Base-by-base conservation (phyloP, 1,140 invertebrate genomes). In the Bicyclus anynana region DNA sequence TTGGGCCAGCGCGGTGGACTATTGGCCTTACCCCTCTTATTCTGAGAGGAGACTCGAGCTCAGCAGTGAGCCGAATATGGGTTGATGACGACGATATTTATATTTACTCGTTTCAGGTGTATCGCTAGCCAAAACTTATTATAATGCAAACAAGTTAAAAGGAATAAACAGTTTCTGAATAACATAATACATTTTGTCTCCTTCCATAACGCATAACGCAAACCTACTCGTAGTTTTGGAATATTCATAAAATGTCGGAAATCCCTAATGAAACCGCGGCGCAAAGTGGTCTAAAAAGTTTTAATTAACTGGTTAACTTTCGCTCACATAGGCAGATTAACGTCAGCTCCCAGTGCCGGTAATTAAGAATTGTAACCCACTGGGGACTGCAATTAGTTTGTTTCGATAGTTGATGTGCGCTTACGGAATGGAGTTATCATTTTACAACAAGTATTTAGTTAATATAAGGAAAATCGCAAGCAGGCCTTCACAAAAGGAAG, bases 241-340 rank as follows among this genome's bases (percentile, higher is more conserved):
- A 33, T 33, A 10, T 33, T 17, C 37, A 40, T 40, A 40, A 40
- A 40, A 40, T 33, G 7, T 33, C 37, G 12, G 37, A 16, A 40
- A 16, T 40, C 37, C 37, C 37, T 40, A 40, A 40, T 40, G 37
- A 40, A 40, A 17, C 14, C 14, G 6, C 13, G 13, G 37, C 37
- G 37, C 16, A 17, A 40, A 40, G 37, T 40, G 37, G 37, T 40
- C 37, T 40, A 40, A 40, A 40, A 40, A 40, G 37, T 40, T 40
- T 40, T 40, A 40, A 40, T 40, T 40, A 40, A 40, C 37, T 40
- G 37, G 37, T 40, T 40, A 40, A 40, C 37, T 40, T 40, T 40
- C 16, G 37, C 37, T 40, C 37, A 40, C 37, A 40, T 40, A 40
- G 37, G 37, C 37, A 17, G 13, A 40, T 40, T 40, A 40, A 40